Evolutionary conservation across 1,140 invertebrate genomes (phyloP).

Genomic region (Drosophila quadrilineata): DNA sequence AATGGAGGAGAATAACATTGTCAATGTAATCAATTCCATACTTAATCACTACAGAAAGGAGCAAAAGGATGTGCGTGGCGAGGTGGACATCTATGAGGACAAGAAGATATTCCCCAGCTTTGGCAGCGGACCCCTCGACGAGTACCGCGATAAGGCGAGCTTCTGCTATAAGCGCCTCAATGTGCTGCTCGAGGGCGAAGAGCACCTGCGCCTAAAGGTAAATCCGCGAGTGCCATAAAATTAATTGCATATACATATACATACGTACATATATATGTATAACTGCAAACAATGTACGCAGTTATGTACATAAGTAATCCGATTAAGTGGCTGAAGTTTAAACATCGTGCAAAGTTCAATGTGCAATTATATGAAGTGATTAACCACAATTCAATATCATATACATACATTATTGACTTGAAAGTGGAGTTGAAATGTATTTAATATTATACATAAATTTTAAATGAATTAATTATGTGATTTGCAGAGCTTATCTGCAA

Average conservation of each 20-base stretch:
- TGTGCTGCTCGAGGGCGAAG: constrained; percentile 86
- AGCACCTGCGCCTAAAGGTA: constrained; percentile 84
- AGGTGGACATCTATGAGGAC: constrained; percentile 62
- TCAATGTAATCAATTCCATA: constrained; percentile 3
- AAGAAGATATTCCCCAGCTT: constrained; percentile 83
- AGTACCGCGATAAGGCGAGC: constrained; percentile 88
- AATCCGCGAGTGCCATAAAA: constrained; percentile 6
- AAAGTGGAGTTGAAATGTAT: no score
- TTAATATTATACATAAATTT: no score
- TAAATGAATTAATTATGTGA: no score
- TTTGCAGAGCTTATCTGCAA: no score
- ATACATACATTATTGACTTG: no score
- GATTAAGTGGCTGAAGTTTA: neutral
- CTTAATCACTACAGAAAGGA: constrained; percentile 39
- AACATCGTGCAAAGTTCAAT: constrained; percentile 41
- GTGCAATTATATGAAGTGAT: no score
- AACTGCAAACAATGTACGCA: neutral
- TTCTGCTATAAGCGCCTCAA: constrained; percentile 93
- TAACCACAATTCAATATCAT: no score
- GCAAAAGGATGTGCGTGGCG: constrained; percentile 9
- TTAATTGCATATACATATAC: neutral
- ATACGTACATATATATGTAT: no score
- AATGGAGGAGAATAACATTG: constrained; percentile 8
- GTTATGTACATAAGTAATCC: neutral
- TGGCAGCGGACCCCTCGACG: constrained; percentile 87